Evolutionary conservation across 2,797 vertebrate species (phyloP).

Genomic region (Hypotaenidia philippensis): DNA sequence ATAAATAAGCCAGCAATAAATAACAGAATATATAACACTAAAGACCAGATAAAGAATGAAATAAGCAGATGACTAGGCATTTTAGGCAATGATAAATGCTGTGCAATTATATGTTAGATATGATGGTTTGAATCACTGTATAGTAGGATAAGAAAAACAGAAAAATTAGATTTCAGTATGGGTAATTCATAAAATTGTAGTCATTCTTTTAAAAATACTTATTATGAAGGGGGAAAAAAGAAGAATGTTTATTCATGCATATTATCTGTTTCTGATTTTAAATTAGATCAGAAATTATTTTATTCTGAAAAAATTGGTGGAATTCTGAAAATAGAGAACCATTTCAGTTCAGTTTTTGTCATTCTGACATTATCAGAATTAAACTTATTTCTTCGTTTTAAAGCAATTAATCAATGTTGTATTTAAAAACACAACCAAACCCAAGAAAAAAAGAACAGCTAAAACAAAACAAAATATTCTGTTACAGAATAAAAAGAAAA

Average conservation of each 20-base stretch:
- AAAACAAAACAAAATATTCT: neutral
- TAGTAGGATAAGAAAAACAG: neutral
- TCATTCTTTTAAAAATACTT: neutral
- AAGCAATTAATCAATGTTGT: neutral
- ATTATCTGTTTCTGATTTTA: neutral
- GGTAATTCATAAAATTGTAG: neutral
- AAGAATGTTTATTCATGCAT: neutral
- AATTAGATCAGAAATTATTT: neutral
- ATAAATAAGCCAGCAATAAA: neutral
- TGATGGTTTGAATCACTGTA: neutral
- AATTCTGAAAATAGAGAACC: neutral
- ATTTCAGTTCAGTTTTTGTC: neutral
- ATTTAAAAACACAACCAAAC: neutral
- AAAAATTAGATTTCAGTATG: neutral
- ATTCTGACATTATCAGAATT: neutral
- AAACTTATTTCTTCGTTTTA: neutral
- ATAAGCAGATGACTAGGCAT: neutral
- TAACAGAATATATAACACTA: neutral
- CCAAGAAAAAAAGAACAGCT: neutral
- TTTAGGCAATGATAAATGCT: neutral
- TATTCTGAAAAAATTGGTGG: neutral
- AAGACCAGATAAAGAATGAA: neutral
- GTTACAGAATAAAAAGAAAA: neutral
- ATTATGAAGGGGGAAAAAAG: fast-evolving
- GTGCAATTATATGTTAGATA: neutral